A percentile compares a stretch with the other conserved stretches of the same genome.
Conservation (phyloP, 2,113 vertebrate genomes). For the Hiodon tergisus region DNA sequence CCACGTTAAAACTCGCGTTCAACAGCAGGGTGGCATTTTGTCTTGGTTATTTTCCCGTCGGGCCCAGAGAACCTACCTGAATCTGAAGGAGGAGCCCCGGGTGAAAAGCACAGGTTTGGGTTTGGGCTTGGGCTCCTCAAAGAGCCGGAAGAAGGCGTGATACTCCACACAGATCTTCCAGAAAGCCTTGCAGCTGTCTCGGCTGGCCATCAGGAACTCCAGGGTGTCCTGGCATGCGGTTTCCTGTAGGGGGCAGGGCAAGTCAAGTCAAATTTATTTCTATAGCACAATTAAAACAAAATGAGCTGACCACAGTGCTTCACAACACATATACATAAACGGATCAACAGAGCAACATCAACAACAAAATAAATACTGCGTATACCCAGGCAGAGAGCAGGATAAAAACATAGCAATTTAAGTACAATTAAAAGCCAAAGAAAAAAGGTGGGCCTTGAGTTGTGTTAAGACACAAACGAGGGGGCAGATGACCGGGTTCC, state of each 20-base stretch:
- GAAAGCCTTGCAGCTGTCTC: slow-evolving; percentile 95
- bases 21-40: neutral
- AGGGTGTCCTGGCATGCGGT: slow-evolving; percentile 89
- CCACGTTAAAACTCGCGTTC: neutral
- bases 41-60: neutral
- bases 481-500: too few relatives aligned
- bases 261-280: neutral
- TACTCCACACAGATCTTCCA: slow-evolving; percentile 99
- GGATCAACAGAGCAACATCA: too few relatives aligned
- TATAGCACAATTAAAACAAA: too few relatives aligned
- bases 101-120: slow-evolving; percentile 92
- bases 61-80: slow-evolving; percentile 69
- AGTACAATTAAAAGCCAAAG: too few relatives aligned
- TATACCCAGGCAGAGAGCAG: too few relatives aligned
- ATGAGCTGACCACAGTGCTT: too few relatives aligned
- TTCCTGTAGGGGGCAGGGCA: slow-evolving; percentile 48
- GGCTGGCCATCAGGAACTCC: slow-evolving; percentile 93
- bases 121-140: slow-evolving; percentile 93
- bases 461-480: too few relatives aligned
- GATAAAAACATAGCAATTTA: too few relatives aligned
- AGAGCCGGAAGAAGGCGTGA: slow-evolving; percentile 97
- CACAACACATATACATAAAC: too few relatives aligned
- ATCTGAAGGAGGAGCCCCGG: slow-evolving; percentile 94
- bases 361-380: too few relatives aligned
- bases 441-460: too few relatives aligned